These are phyloP conservation scores for Eublepharis macularius DNA, from an alignment of 2,113 vertebrate genomes.

Conservation along the genomic window DNA sequence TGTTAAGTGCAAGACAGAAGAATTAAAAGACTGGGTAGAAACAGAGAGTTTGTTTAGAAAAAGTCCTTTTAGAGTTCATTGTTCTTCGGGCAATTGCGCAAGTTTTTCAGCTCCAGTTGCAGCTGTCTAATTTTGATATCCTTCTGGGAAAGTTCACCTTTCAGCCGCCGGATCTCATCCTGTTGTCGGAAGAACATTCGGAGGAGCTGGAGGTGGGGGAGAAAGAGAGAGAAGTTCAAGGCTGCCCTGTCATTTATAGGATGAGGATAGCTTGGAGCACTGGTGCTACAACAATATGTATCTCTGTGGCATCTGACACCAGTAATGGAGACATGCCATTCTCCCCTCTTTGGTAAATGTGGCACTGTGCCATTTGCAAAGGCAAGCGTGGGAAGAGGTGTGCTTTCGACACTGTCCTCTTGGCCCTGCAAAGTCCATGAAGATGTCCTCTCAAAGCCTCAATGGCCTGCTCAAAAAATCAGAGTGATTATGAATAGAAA, in stretches of 20 bases:
- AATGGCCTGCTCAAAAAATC: background rate
- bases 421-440: background rate
- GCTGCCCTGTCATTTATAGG: background rate
- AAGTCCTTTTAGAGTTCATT: constrained; percentile 76
- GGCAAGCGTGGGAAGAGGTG: background rate
- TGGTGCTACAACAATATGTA: rapidly evolving
- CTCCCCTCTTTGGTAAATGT: background rate
- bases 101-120: constrained; percentile 95
- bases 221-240: background rate
- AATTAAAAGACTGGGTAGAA: constrained; percentile 57
- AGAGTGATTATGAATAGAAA: background rate
- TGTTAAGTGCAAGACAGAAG: constrained; percentile 44
- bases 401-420: background rate
- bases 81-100: constrained; percentile 92
- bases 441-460: background rate
- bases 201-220: constrained; percentile 80
- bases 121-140: constrained; percentile 93
- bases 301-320: too few species aligned
- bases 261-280: too few species aligned
- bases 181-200: constrained; percentile 98
- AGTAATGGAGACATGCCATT: too few species aligned
- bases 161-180: constrained; percentile 92
- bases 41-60: constrained; percentile 55
- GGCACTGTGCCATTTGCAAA: background rate
- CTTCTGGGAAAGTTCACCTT: constrained; percentile 89